A percentile compares a stretch with the other conserved stretches of the same genome.
Conservation (phyloP, 2,888 invertebrate species). For the Phasia obesa region DNA sequence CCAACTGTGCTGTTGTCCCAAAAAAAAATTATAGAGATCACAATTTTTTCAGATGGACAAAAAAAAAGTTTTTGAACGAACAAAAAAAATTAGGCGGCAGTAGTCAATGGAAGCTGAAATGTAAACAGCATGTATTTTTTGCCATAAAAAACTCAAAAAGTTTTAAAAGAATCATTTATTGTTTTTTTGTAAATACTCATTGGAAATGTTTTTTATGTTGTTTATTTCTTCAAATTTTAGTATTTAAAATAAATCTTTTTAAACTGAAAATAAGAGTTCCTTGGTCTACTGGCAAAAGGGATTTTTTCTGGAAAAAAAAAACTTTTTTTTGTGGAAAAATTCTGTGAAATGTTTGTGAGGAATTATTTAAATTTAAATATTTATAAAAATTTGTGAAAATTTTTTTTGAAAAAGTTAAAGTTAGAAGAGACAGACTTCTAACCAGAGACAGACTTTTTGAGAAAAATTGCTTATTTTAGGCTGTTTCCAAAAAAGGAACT, state of each 20-base stretch:
- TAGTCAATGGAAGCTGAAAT: constrained; percentile 66
- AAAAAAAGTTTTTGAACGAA: constrained; percentile 5
- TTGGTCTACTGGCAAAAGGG: too few relatives aligned
- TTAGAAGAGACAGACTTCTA: too few relatives aligned
- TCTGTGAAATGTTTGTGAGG: too few relatives aligned
- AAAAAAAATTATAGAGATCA: constrained; percentile 37
- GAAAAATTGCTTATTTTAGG: too few relatives aligned
- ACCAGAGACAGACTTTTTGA: too few relatives aligned
- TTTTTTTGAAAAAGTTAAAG: too few relatives aligned
- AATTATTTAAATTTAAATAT: too few relatives aligned
- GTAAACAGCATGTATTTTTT: constrained; percentile 57
- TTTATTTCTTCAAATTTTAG: background rate
- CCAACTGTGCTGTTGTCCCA: constrained; percentile 66
- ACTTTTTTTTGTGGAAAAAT: too few relatives aligned
- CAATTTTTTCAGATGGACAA: constrained; percentile 22
- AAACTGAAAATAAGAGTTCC: background rate
- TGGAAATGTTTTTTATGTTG: background rate
- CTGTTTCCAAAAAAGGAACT: too few relatives aligned
- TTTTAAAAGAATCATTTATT: background rate
- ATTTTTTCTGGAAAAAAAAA: too few relatives aligned
- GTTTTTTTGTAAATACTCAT: background rate
- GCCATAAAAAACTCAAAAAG: background rate
- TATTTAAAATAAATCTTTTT: background rate
- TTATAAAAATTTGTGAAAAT: too few relatives aligned
- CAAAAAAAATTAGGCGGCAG: constrained; percentile 49